These are phyloP conservation scores for Salvator merianae DNA, from an alignment of 2,113 vertebrate species.

Conservation along the genomic window DNA sequence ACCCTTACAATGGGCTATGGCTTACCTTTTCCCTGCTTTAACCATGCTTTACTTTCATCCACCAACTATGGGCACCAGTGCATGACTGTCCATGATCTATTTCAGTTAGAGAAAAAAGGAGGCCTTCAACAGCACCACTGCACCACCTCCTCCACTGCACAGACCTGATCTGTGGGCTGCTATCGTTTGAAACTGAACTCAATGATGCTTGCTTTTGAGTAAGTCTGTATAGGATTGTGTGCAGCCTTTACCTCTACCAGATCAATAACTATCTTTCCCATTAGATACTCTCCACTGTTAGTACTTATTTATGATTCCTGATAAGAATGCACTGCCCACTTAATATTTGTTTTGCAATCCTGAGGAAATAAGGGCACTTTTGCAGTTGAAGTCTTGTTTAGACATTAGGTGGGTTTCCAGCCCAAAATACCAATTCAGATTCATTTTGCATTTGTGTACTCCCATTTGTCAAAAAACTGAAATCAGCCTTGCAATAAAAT, in stretches of 20 bases:
- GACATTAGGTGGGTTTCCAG: background rate
- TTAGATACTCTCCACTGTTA: background rate
- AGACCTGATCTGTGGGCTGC: no score
- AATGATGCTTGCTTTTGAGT: background rate
- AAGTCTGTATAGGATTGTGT: background rate
- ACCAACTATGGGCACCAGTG: no score
- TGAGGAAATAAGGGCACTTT: background rate
- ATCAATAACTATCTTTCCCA: background rate
- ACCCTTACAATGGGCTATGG: no score
- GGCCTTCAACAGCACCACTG: no score
- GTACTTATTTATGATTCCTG: background rate
- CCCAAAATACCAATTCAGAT: background rate
- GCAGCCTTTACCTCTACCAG: no score
- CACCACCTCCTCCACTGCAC: no score
- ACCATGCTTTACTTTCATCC: no score
- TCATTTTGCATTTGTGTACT: conserved; percentile 29
- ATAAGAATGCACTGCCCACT: background rate
- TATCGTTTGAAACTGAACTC: background rate
- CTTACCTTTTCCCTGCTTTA: no score
- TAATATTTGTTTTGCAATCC: background rate
- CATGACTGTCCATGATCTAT: no score
- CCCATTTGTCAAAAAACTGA: conserved; percentile 14
- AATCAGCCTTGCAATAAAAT: conserved; percentile 2
- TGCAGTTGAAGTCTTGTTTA: background rate
- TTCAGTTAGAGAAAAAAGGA: no score